Conservation (phyloP, 2,113 vertebrate species). For the Oceanodroma tethys region DNA sequence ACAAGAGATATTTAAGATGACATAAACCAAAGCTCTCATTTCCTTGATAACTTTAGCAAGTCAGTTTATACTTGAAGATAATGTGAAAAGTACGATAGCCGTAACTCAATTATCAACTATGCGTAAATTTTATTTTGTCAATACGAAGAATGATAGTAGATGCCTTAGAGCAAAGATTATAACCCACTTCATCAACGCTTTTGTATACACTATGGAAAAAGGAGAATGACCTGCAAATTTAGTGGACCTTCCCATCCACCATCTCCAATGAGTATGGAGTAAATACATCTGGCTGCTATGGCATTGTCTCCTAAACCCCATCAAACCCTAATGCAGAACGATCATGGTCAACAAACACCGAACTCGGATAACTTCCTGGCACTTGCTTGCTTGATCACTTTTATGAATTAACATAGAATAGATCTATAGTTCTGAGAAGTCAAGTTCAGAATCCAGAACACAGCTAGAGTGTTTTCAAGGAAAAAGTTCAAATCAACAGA, state of each 20-base stretch:
- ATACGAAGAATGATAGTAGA: neutral
- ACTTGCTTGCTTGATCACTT: neutral
- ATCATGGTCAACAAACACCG: neutral
- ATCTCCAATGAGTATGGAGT: neutral
- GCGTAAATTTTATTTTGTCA: neutral
- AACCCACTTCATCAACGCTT: neutral
- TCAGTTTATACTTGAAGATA: neutral
- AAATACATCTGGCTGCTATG: neutral
- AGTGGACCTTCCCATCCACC: neutral
- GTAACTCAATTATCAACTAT: neutral
- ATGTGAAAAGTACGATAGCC: neutral
- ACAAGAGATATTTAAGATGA: neutral
- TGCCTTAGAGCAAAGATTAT: neutral
- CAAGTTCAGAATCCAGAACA: neutral
- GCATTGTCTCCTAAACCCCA: fast-evolving
- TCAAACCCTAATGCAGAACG: neutral
- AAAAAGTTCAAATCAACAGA: neutral
- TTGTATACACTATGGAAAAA: neutral
- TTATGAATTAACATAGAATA: neutral
- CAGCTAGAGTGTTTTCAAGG: neutral
- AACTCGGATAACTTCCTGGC: neutral
- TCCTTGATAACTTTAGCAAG: neutral
- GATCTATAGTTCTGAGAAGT: neutral
- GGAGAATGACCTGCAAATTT: neutral
- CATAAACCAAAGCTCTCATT: neutral